phyloP scores from a whole-genome alignment of 2,113 vertebrate genomes.

The Notothenia coriiceps region DNA sequence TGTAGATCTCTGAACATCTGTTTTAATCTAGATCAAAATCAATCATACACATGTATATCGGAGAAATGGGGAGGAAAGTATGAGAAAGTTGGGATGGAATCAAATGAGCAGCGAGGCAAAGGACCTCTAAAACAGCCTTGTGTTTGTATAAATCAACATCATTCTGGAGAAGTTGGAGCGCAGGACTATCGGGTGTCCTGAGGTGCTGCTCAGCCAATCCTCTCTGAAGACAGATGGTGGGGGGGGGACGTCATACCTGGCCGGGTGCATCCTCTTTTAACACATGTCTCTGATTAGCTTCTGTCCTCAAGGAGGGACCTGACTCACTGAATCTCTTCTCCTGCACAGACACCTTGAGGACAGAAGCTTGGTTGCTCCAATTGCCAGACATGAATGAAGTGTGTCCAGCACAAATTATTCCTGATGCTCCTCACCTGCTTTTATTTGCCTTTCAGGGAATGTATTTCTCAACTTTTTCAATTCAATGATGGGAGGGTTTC shows the following conservation, averaged over 20 bases:
- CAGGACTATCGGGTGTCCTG: constrained; percentile 16
- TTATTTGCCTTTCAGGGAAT: constrained; percentile 21
- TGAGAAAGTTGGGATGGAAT: not conserved
- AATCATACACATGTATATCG: constrained; percentile 12
- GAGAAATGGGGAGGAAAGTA: not conserved
- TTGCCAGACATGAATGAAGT: not conserved
- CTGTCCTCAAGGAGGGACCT: constrained; percentile 31
- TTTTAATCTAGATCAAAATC: constrained; percentile 33
- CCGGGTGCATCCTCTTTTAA: constrained; percentile 22
- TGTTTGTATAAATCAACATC: constrained; percentile 6
- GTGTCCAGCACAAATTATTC: constrained; percentile 1
- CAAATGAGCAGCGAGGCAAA: not conserved
- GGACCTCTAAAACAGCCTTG: not conserved
- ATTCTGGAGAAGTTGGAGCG: not conserved
- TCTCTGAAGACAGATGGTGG: constrained; percentile 25
- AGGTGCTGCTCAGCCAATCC: constrained; percentile 40
- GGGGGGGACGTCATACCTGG: constrained; percentile 15
- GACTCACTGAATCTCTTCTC: constrained; percentile 30
- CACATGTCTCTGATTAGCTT: constrained; percentile 50
- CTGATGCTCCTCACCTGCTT: constrained; percentile 22
- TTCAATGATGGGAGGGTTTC: not conserved
- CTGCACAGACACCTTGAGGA: constrained; percentile 20
- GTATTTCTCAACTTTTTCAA: not conserved
- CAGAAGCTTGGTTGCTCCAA: not conserved
- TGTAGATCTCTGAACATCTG: constrained; percentile 20